These are phyloP conservation scores for Falco punctatus DNA, from an alignment of 2,113 vertebrate species.

Conservation along the genomic window DNA sequence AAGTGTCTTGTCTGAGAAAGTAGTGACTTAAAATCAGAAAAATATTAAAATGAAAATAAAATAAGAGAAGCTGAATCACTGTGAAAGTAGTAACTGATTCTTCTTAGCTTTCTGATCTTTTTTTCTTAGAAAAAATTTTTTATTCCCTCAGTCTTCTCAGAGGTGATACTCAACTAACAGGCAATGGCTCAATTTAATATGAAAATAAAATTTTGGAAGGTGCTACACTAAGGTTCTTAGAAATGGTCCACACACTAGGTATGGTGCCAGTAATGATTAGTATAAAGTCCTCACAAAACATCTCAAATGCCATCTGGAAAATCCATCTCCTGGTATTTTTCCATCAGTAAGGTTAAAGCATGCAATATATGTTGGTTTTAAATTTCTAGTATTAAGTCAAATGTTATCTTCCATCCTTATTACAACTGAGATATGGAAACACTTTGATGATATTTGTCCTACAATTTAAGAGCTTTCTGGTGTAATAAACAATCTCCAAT, in stretches of 20 bases:
- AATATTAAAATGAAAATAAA: neutral
- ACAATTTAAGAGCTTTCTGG: neutral
- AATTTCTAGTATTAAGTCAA: neutral
- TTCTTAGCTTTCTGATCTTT: too few relatives aligned
- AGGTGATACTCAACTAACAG: neutral
- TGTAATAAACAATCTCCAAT: neutral
- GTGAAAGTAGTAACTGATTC: too few relatives aligned
- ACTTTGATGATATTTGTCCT: neutral
- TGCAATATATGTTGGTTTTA: neutral
- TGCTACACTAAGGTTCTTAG: neutral
- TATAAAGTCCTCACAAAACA: neutral
- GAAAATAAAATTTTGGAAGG: neutral
- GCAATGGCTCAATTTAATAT: neutral
- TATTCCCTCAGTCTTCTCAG: neutral
- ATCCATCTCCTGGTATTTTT: neutral
- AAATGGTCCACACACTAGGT: neutral
- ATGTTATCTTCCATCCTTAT: too few relatives aligned
- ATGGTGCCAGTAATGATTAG: neutral
- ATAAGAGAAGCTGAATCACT: too few relatives aligned
- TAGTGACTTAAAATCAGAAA: too few relatives aligned
- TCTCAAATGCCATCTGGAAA: neutral
- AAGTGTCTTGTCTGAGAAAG: too few relatives aligned
- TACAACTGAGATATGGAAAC: neutral
- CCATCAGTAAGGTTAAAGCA: neutral
- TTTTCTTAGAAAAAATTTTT: neutral